Evolutionary conservation across 2,888 invertebrate genomes (phyloP).

Genomic region (Hetaerina titia): DNA sequence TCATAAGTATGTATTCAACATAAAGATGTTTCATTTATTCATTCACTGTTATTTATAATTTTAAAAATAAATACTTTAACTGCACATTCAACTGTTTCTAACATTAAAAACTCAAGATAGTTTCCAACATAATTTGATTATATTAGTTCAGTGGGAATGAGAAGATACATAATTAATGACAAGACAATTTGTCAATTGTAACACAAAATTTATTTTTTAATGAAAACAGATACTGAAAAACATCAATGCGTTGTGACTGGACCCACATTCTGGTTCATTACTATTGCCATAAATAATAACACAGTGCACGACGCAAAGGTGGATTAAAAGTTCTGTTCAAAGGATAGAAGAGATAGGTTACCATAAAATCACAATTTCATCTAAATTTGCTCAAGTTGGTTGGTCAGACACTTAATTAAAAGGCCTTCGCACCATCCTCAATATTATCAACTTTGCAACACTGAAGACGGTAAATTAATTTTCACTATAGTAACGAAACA

Average conservation of each 20-base stretch:
- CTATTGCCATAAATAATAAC: conserved; percentile 6
- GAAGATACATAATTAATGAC: background rate
- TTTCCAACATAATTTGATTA: background rate
- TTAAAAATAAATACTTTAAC: no score
- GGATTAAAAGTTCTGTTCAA: background rate
- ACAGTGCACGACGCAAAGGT: background rate
- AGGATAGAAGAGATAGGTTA: background rate
- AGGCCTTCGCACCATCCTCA: background rate
- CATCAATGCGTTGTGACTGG: background rate
- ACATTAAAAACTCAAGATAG: no score
- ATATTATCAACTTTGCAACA: background rate
- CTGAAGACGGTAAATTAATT: background rate
- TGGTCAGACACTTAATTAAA: background rate
- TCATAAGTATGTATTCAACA: no score
- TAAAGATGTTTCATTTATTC: no score
- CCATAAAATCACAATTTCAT: background rate
- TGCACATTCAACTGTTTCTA: no score
- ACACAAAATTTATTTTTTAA: background rate
- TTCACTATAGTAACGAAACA: background rate
- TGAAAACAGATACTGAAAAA: background rate
- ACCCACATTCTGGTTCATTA: conserved; percentile 4
- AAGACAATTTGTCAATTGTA: background rate
- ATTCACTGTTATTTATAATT: no score
- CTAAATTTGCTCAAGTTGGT: background rate
- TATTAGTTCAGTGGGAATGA: background rate